Evolutionary conservation across 1,140 invertebrate species (phyloP), one percentile per base, ranked within the genome.

Genomic region (Drosophila carrolli): DNA sequence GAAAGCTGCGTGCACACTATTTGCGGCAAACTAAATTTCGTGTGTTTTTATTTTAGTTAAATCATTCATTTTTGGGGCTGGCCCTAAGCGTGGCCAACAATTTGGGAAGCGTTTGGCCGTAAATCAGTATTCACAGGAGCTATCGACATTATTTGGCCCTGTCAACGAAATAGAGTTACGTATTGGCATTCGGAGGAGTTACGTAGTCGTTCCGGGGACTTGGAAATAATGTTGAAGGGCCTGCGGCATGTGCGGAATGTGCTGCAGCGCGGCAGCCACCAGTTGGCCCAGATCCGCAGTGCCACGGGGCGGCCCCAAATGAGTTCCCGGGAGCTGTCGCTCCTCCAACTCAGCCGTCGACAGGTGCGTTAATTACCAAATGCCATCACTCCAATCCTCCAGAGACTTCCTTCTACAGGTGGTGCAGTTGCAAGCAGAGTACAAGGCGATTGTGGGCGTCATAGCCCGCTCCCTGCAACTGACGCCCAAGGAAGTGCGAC

Each of bases 391-490:
- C 7, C 0, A 11, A 44, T 5, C 11, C 8, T 11, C 8, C 7
- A n/a, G 16, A 32, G 0, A 16, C 6, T 29, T 1, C 9, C 19
- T 9, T 1, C 1, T 11, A 4, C 9, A 91, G 91, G 54, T 86
- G 13, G 92, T 73, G 75, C 90, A 85, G 60, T 79, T 94, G 23
- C 83, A 90, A 44, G 90, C 76, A 65, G 93, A 94, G 92, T 94
- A 93, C 70, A 81, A 91, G 65, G 92, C 93, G 14, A 85, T 94
- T 48, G 83, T 83, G 44, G 93, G 77, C 40, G 82, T 78, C 14
- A 88, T 89, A 75, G 91, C 75, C 46, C 92, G 73, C 41, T 91
- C 79, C 32, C 77, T 82, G 60, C 78, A 79, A 68, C 76, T 89
- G 50, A 84, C 81, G 37, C 76, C 91, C 13, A 59, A 65, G 9